Evolutionary conservation across 2,113 vertebrate species (phyloP), one percentile per base, ranked within the genome.

Genomic region (Nannospalax galili): DNA sequence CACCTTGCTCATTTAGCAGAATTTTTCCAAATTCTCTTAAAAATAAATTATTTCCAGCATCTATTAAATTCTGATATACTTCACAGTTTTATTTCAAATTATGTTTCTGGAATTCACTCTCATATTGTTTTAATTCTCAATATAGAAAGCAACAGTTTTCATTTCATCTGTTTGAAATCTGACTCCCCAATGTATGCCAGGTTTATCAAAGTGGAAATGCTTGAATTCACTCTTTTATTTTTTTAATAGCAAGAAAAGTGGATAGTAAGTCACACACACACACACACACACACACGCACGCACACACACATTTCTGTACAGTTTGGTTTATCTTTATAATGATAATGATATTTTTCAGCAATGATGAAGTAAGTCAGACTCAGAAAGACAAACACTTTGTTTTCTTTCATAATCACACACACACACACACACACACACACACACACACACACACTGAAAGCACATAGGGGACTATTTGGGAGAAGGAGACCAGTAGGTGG

Each of bases 171-270:
- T 82, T 45, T 84, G 69, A 91, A 45, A 24, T 62, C 37, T 75
- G 52, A 35, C 64, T 77, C 81, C 67, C 32, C 37, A 65, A 20
- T 15, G 10, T 45, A 72, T 56, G 60, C 84, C 58, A 78, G 26
- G n/a, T 26, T 96, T 64, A 80, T 45, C 65, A 72, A 91, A 92
- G 52, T 5, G 85, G 86, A 88, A n/a, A 77, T 52, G 70, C n/a
- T 87, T 62, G 12, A 40, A 91, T 85, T 67, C 22, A 80, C 22
- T 56, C 1, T 32, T 67, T 88, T 15, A n/a, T n/a, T n/a, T 52
- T 92, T 94, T 89, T 62, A 94, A 81, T 3, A 88, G n/a, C 26
- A 96, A 93, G 60, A 84, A 92, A 84, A 30, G 5, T 88, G 5
- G 22, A 67, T 24, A 84, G 93, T 67, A 84, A 94, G 22, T 62